phyloP scores from a whole-genome alignment of 2,113 vertebrate genomes.

The Balaeniceps rex region DNA sequence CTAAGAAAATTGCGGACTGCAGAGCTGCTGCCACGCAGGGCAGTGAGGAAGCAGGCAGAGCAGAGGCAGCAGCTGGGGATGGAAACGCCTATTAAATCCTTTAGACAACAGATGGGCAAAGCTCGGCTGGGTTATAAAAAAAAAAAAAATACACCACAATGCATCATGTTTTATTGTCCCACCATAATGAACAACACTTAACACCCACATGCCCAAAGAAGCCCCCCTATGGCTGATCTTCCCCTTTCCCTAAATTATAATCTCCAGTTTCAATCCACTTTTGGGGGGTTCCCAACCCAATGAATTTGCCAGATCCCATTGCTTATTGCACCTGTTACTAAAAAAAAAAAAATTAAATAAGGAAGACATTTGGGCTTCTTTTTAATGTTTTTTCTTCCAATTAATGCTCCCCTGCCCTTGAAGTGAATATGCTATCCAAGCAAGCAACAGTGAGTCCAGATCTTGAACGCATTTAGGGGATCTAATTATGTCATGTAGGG shows the following conservation, averaged over 20 bases:
- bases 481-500: conserved; percentile 68
- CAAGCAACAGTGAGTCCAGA: conserved; percentile 62
- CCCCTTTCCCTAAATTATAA: conserved; percentile 1
- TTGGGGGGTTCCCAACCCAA: background rate
- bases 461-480: conserved; percentile 49
- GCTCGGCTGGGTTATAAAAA: conserved; percentile 51
- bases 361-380: background rate
- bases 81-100: conserved; percentile 79
- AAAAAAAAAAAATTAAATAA: background rate
- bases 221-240: background rate
- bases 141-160: conserved; percentile 60
- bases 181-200: conserved; percentile 66
- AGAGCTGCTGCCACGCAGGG: conserved; percentile 69
- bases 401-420: conserved; percentile 56
- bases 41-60: conserved; percentile 72
- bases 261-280: conserved; percentile 14
- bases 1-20: conserved; percentile 73
- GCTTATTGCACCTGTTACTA: conserved; percentile 7
- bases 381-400: conserved; percentile 13
- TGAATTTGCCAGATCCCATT: background rate
- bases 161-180: conserved; percentile 71
- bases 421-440: conserved; percentile 41
- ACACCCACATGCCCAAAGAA: conserved; percentile 58
- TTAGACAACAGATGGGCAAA: conserved; percentile 84
- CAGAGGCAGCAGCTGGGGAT: conserved; percentile 78